Base-by-base conservation (phyloP, 2,797 vertebrate species). In the Sebastes melanostomus region DNA sequence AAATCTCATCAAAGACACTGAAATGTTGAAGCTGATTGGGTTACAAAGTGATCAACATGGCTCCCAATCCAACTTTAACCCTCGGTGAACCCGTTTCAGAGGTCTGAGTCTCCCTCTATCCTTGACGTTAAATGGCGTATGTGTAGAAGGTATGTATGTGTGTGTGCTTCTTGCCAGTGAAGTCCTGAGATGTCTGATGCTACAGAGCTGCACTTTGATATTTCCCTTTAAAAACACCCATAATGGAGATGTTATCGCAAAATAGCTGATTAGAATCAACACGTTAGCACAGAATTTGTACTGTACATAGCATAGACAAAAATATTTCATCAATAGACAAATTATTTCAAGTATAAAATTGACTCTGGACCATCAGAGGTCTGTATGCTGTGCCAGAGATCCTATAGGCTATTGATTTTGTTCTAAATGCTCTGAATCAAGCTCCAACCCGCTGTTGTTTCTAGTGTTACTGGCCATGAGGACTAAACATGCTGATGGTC, bases 161-260 rank as follows among this genome's bases (percentile, higher is more conserved):
- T 81, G 55, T 16, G 42, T 71, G 16, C 4, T 52, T 56, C 18
- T 16, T 63, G 11, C 18, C 6, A 30, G 1, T 18, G 4, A 55
- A 58, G 29, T 65, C 78, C 78, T 83, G 73, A 87, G 71, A 77
- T 60, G 32, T 69, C 3, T 58, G 22, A 62, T 36, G 34, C 68
- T 65, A 78, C 30, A 78, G 55, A 78, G 58, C 54, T 76, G 54
- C 42, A 46, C 55, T 59, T 58, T 34, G 2, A 63, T 8, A 63
- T 30, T 78, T 85, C 63, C 80, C 81, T 83, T 81, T 61, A 73
- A 82, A 75, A 81, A 72, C 52, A 34, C 13, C 24, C 58, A 30
- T 60, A 14, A 24, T 59, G 6, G 14, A 74, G 58, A 36, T 24
- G 22, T 24, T 18, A n/a, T 72, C 6, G 66, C 13, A 72, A 67